Evolutionary conservation across 2,888 invertebrate genomes (phyloP).

Genomic region (Drosophila anomalipes): DNA sequence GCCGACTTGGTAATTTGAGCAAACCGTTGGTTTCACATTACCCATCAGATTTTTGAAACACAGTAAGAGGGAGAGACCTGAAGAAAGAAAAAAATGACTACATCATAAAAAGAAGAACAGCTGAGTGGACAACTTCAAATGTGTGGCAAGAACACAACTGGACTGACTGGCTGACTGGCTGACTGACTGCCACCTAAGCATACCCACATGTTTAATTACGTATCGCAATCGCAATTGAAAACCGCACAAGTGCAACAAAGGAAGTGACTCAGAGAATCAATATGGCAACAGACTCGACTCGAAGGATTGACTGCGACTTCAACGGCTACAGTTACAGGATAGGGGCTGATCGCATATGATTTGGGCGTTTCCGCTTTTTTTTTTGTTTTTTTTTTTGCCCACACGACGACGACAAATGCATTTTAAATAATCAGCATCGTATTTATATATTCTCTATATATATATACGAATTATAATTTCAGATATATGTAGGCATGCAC

Average conservation of each 20-base stretch:
- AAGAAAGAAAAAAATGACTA: neutral
- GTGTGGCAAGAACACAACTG: constrained; percentile 33
- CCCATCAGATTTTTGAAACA: constrained; percentile 20
- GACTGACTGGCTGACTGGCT: neutral
- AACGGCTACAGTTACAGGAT: constrained; percentile 43
- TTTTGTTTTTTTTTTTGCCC: neutral
- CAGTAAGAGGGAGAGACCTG: neutral
- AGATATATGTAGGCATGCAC: constrained; percentile 14
- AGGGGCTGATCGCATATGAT: constrained; percentile 37
- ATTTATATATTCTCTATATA: constrained; percentile 32
- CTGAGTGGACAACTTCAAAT: constrained; percentile 72
- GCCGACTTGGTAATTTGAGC: constrained; percentile 69
- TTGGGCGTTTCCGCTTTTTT: constrained; percentile 54
- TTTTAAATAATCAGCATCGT: constrained; percentile 50
- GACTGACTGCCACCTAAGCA: constrained; percentile 22
- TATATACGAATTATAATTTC: constrained; percentile 29
- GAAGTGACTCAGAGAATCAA: constrained; percentile 68
- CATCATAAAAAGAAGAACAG: constrained; percentile 44
- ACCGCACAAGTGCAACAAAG: constrained; percentile 74
- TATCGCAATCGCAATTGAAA: constrained; percentile 42
- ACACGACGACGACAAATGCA: constrained; percentile 52
- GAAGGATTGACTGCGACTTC: constrained; percentile 23
- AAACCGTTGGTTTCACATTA: constrained; percentile 50
- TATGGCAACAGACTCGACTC: constrained; percentile 7
- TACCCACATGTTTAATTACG: constrained; percentile 37